Conservation (phyloP, 2,888 invertebrate species). For the Heteromurus nitidus region DNA sequence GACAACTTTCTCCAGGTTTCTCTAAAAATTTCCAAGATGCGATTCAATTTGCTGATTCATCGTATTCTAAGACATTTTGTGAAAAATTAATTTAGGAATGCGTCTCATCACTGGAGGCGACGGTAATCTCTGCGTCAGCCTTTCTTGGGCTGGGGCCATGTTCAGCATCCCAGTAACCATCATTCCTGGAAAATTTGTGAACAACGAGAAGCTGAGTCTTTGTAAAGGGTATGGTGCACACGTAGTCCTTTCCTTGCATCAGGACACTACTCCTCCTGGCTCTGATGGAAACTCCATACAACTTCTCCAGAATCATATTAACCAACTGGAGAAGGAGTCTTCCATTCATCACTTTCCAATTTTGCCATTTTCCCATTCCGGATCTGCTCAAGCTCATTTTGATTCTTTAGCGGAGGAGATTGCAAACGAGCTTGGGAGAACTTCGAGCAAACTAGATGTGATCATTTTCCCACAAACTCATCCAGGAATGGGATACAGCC, state of each 20-base stretch:
- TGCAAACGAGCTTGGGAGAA: neutral
- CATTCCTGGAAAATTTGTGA: neutral
- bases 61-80: no score
- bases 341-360: neutral
- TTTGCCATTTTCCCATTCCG: neutral
- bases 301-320: neutral
- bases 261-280: neutral
- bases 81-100: neutral
- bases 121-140: conserved; percentile 25
- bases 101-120: conserved; percentile 28
- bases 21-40: neutral
- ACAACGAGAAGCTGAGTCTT: neutral
- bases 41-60: no score
- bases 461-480: conserved; percentile 17
- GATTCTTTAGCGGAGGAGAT: conserved; percentile 10
- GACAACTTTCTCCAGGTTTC: neutral
- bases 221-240: conserved; percentile 12
- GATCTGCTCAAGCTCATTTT: neutral
- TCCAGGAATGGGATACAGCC: neutral
- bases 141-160: conserved; percentile 23
- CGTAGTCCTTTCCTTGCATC: conserved; percentile 29
- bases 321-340: conserved; percentile 5
- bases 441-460: neutral
- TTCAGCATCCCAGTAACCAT: conserved; percentile 9
- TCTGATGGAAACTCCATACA: neutral